Evolutionary conservation across 2,113 vertebrate genomes (phyloP).

Genomic region (Protobothrops flavoviridis): DNA sequence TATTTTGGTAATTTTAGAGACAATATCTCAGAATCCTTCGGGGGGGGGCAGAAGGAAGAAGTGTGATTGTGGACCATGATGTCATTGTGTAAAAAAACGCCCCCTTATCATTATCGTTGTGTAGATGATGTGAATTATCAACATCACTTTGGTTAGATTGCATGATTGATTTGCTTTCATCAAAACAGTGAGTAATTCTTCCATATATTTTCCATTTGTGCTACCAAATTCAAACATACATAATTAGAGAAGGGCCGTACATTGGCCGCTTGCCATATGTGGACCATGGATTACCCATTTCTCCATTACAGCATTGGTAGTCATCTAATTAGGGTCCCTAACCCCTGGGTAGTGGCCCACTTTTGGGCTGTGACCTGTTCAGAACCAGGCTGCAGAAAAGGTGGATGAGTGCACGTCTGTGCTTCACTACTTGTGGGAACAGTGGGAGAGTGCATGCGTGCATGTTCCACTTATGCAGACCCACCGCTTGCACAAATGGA

Average conservation of each 20-base stretch:
- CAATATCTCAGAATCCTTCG: not conserved
- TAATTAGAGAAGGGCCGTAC: not conserved
- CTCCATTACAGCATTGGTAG: not conserved
- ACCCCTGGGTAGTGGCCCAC: not conserved
- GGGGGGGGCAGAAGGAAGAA: not conserved
- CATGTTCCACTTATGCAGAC: rapidly evolving
- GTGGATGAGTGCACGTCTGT: not conserved
- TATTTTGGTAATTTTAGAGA: not conserved
- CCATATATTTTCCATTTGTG: not conserved
- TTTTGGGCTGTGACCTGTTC: not conserved
- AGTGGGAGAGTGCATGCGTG: not conserved
- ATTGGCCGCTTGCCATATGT: not conserved
- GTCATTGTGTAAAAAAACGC: not conserved
- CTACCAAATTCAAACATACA: not conserved
- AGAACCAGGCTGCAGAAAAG: not conserved
- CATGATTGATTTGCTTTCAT: not conserved
- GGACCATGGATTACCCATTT: not conserved
- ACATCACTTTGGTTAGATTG: not conserved
- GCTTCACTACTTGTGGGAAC: not conserved
- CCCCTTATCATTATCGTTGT: not conserved
- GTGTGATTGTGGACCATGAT: not conserved
- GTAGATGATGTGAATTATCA: not conserved
- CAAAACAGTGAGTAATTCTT: not conserved
- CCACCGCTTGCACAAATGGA: not conserved
- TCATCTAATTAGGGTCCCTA: not conserved